Base-by-base conservation (phyloP, 2,888 invertebrate genomes). In the Ichneumon xanthorius region DNA sequence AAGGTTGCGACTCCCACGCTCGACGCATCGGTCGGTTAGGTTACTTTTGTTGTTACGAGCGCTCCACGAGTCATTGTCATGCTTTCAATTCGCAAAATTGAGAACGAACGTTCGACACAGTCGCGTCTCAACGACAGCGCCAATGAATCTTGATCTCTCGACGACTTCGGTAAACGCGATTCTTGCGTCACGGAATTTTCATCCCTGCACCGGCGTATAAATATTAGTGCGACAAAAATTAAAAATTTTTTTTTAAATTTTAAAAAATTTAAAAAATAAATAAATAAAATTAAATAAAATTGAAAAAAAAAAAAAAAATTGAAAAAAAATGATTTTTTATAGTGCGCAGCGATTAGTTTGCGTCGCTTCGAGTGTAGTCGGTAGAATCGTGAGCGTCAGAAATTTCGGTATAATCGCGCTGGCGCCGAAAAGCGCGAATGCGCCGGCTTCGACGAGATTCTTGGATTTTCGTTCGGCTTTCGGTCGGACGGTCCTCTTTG, bases 301-400 rank as follows among this genome's bases (percentile, higher is more conserved):
- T 19, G n/a, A n/a, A n/a, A n/a, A n/a, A n/a, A n/a, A n/a, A n/a
- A n/a, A n/a, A n/a, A n/a, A n/a, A 58, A 61, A 58, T 30, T 30
- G 7, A 22, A 50, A n/a, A 48, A 80, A 77, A 63, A 90, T 90
- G 90, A 88, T 70, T 87, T 82, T 73, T 16, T 14, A 78, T 6
- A 83, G 79, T 67, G 71, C 90, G 55, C 87, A 87, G 33, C 87
- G 82, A 33, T 86, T 87, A 14, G 30, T 86, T 5, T 9, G 82
- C 45, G 63, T 71, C 9, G 84, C 53, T 6, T 82, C 84, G 37
- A 37, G 53, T 5, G 40, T 55, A 19, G 53, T 68, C 11, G 50
- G 48, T 26, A 82, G 77, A 76, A 72, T 63, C 4, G 16, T 61
- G 58, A 30, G 80, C 6, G 45, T 68, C 6, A 61, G 84, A 80